phyloP scores from a whole-genome alignment of 2,113 vertebrate genomes.

The Boleophthalmus pectinirostris region DNA sequence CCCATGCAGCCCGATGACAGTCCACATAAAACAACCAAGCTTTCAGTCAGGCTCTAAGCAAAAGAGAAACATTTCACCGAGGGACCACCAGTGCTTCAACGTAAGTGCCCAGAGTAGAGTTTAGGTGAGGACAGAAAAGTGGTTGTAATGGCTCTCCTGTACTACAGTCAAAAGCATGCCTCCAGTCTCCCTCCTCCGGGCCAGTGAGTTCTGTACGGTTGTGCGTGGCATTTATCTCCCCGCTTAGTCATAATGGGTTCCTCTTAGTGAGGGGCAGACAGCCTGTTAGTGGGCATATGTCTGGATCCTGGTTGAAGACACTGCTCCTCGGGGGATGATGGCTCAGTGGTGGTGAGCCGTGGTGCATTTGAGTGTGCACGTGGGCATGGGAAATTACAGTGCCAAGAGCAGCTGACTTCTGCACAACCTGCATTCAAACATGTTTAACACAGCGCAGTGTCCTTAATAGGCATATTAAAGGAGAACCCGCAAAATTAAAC shows the following conservation, averaged over 20 bases:
- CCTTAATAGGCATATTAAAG: too few relatives aligned
- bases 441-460: conserved; percentile 51
- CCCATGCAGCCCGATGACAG: not conserved
- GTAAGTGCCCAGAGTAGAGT: not conserved
- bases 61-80: not conserved
- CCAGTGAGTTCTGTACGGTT: conserved; percentile 38
- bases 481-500: not conserved
- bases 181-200: conserved; percentile 7
- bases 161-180: not conserved
- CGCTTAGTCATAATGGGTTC: conserved; percentile 71
- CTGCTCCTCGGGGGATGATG: conserved; percentile 46
- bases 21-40: not conserved
- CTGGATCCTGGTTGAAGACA: conserved; percentile 66
- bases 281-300: conserved; percentile 67
- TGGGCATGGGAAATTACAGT: conserved; percentile 48
- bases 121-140: not conserved
- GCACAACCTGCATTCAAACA: conserved; percentile 39
- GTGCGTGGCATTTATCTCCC: conserved; percentile 62
- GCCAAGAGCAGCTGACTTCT: conserved; percentile 51
- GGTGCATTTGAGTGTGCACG: conserved; percentile 8
- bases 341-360: conserved; percentile 17
- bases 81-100: not conserved
- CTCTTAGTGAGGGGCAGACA: conserved; percentile 52
- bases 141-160: not conserved
- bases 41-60: not conserved